phyloP scores from a whole-genome alignment of 2,113 vertebrate genomes.

The Dicrurus megarhynchus region DNA sequence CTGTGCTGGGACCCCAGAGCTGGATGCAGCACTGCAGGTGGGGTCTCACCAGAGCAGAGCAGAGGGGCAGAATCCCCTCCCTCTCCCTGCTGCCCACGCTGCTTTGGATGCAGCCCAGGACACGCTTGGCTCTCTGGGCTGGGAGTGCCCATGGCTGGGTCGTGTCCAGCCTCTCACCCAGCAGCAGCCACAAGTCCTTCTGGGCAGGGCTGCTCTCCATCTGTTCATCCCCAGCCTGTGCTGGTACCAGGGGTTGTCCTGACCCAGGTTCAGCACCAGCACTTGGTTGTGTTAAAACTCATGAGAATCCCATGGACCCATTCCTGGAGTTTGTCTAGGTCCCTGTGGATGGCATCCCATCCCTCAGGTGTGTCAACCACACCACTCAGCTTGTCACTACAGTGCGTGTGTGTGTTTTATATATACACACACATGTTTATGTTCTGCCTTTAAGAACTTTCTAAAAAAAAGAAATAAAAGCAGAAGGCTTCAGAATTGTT shows the following conservation, averaged over 20 bases:
- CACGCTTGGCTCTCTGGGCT: neutral
- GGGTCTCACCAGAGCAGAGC: neutral
- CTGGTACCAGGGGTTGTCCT: fast-evolving
- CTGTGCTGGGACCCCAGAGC: neutral
- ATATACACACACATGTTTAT: fast-evolving
- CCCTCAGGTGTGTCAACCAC: neutral
- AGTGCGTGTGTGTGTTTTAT: fast-evolving
- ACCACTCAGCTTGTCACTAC: neutral
- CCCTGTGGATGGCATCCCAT: neutral
- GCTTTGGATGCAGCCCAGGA: neutral
- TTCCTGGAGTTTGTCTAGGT: neutral
- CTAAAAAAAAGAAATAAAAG: neutral
- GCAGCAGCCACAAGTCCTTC: neutral
- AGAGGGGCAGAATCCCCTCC: neutral
- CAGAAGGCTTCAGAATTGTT: neutral
- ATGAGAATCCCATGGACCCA: fast-evolving
- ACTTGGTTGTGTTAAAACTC: neutral
- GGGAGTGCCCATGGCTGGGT: neutral
- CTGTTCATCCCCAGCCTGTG: neutral
- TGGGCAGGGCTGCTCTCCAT: neutral
- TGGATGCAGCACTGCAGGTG: neutral
- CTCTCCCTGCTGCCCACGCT: neutral
- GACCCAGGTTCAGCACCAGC: no score
- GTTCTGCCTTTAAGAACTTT: neutral
- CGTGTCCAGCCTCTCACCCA: neutral